phyloP scores from a whole-genome alignment of 2,888 invertebrate genomes.

The Clusia tigrina region DNA sequence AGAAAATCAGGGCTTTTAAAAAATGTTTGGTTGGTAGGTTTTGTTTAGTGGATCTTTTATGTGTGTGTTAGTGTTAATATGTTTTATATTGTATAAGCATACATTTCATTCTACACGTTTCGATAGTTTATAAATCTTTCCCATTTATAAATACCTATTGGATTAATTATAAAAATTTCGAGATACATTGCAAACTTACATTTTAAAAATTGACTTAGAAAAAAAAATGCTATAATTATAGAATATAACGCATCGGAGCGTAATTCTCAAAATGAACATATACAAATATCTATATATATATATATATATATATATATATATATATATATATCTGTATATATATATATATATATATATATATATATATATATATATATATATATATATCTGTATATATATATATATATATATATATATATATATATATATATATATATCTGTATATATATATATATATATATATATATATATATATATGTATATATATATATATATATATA shows the following conservation, averaged over 20 bases:
- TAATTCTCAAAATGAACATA: neutral
- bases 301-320: constrained; percentile 12
- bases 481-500: constrained; percentile 5
- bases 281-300: no score
- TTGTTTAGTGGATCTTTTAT: no score
- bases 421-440: constrained; percentile 7
- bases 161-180: constrained; percentile 1
- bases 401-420: constrained; percentile 7
- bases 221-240: neutral
- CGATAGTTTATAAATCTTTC: neutral
- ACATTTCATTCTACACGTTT: constrained; percentile 12
- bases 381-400: no score
- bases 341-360: constrained; percentile 9
- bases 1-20: no score
- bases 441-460: constrained; percentile 10
- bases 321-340: neutral
- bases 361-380: constrained; percentile 3
- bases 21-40: no score
- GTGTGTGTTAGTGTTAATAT: no score
- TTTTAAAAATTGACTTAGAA: neutral
- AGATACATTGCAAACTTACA: neutral
- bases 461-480: constrained; percentile 7
- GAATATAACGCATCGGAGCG: neutral
- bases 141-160: neutral
- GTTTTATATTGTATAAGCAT: constrained; percentile 23